Conservation (phyloP, 1,140 invertebrate genomes). For the Saccostrea glomerata region DNA sequence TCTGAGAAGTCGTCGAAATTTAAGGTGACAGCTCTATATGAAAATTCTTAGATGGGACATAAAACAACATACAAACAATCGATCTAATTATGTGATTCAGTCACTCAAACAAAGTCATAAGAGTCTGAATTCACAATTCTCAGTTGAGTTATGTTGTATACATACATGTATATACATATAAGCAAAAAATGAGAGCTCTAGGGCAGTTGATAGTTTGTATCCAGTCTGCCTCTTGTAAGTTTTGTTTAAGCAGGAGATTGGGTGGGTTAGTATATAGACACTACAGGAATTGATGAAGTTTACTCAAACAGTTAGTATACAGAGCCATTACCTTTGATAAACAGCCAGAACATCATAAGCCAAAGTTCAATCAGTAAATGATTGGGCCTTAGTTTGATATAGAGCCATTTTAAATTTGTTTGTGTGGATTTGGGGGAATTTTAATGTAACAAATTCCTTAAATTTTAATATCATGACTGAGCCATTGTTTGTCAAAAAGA, state of each 20-base stretch:
- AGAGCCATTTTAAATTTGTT: neutral
- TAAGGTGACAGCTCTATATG: too few species aligned
- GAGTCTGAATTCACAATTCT: too few species aligned
- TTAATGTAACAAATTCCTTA: neutral
- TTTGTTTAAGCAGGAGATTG: neutral
- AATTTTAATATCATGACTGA: constrained; percentile 6
- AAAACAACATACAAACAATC: too few species aligned
- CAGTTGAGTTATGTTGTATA: too few species aligned
- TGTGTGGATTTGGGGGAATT: neutral
- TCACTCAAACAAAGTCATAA: too few species aligned
- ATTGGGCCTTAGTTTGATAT: neutral
- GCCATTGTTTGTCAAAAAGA: neutral
- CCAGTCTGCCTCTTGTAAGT: neutral
- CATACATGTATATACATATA: neutral
- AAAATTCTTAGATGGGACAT: too few species aligned
- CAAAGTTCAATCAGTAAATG: neutral
- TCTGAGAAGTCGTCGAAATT: too few species aligned
- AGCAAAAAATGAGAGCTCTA: neutral
- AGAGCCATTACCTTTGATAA: constrained; percentile 21
- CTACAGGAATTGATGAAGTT: constrained; percentile 2
- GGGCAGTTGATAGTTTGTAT: neutral
- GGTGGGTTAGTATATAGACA: constrained; percentile 20
- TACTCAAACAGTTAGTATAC: constrained; percentile 19
- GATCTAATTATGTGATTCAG: too few species aligned
- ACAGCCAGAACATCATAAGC: constrained; percentile 16